Conservation (phyloP, 2,888 invertebrate genomes). For the Molorchus minor region DNA sequence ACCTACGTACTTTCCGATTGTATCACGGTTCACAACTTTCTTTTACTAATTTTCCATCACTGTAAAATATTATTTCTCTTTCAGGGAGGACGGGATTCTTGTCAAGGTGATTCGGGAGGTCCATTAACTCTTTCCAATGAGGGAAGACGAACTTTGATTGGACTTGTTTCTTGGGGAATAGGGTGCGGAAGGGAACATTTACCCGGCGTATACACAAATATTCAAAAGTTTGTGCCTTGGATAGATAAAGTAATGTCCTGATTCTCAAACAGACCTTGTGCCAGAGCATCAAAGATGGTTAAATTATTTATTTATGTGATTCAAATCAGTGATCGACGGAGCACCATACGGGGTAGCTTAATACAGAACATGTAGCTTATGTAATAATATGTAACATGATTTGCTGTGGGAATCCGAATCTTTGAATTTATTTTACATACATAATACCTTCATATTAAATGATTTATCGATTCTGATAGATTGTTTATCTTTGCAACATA, state of each 20-base stretch:
- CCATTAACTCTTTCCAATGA: conserved; percentile 87
- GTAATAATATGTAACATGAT: too few species aligned
- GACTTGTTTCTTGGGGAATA: conserved; percentile 91
- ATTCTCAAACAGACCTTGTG: conserved; percentile 41
- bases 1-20: too few species aligned
- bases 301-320: conserved; percentile 4
- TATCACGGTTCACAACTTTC: too few species aligned
- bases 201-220: conserved; percentile 92
- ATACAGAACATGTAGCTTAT: too few species aligned
- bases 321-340: not conserved
- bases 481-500: too few species aligned
- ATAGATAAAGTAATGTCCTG: conserved; percentile 82
- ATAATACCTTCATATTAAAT: too few species aligned
- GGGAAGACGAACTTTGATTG: conserved; percentile 86
- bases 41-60: too few species aligned
- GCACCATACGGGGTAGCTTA: not conserved
- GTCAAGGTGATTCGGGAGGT: conserved; percentile 85
- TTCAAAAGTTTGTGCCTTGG: conserved; percentile 93
- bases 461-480: too few species aligned
- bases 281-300: conserved; percentile 27
- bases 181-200: conserved; percentile 90
- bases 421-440: too few species aligned
- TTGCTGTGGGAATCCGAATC: too few species aligned
- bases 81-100: conserved; percentile 77
- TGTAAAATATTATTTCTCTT: too few species aligned